Base-by-base conservation (phyloP, 2,888 invertebrate species). In the Epinotia demarniana region DNA sequence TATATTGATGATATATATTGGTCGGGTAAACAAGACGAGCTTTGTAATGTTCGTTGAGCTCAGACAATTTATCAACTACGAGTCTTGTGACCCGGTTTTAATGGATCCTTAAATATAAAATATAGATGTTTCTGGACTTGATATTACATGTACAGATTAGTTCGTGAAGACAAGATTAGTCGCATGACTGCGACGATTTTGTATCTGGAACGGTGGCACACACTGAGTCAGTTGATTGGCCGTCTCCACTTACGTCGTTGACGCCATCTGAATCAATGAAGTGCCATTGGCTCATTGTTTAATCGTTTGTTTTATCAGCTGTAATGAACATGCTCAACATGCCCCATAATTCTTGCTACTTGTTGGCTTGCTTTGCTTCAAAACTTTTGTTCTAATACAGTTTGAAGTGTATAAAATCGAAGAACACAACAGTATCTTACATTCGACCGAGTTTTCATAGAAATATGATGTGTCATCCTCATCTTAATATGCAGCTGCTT, bases 271-370 rank as follows among this genome's bases (percentile, higher is more conserved):
- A 88, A 90, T 91, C 92, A 92, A 91, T 91, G 91, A 87, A 87
- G 89, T 89, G 89, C 89, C 83, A 90, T 91, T 92, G 90, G 90
- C 84, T 90, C 89, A 89, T 90, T 92, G 90, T 90, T 90, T 92
- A 91, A 92, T 92, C 90, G 89, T 87, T 81, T 91, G 89, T 91
- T 92, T 90, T 91, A 91, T 90, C 92, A 92, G 90, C 89, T 91
- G 90, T 89, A 89, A 89, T 91, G 86, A 85, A 82, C 85, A 84
- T 85, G 78, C 81, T 76, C 78, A 73, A 77, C 73, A 78, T 71
- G 71, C 72, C 75, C 75, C 75, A 72, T 23, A 23, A 23, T 79
- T 78, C 77, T 77, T 69, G 63, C 75, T 63, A 73, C 79, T 78
- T 66, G 71, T 78, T 77, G 67, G n/a, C n/a, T n/a, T n/a, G n/a